Base-by-base conservation (phyloP, 2,888 invertebrate species). In the Catocala fraxini region DNA sequence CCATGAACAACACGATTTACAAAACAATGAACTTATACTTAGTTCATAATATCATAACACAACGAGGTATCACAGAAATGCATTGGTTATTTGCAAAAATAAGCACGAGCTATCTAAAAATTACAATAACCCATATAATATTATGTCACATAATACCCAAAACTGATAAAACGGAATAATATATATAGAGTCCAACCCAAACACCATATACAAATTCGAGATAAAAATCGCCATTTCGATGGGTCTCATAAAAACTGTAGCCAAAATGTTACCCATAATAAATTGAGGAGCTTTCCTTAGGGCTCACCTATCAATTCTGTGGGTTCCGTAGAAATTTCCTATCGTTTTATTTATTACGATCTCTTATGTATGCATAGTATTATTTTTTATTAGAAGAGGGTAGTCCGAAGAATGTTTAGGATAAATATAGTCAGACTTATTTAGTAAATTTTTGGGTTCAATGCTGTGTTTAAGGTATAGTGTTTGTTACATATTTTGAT, bases 311-410 rank as follows among this genome's bases (percentile, higher is more conserved):
- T 73, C 69, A 71, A 74, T 74, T 71, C 34, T 41, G 33, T 45
- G 47, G 58, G 42, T 55, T 25, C 67, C 62, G 58, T 62, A 47
- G 59, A 70, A 70, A 74, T 74, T 69, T 43, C 65, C 53, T 69
- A 71, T 73, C 71, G 56, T 57, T 59, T 67, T 74, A 67, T 73
- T 73, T 73, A 74, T 74, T 63, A 51, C 59, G 52, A 61, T 51
- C 61, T 57, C 59, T 60, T 56, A 58, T 59, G 10, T 52, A 51
- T 46, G 41, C 51, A 45, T 25, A 12, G 45, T 51, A 55, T 55
- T 55, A 55, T 45, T 45, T 42, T 34, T 53, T 49, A 39, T 41
- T 41, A 42, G 69, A 53, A 53, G 11, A 59, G 13, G 45, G 60
- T 39, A 58, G 59, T 9, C 53, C 34, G 11, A 41, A 45, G 35